These are phyloP conservation scores for Cecropterus lyciades DNA, from an alignment of 1,140 invertebrate genomes.

Conservation along the genomic window DNA sequence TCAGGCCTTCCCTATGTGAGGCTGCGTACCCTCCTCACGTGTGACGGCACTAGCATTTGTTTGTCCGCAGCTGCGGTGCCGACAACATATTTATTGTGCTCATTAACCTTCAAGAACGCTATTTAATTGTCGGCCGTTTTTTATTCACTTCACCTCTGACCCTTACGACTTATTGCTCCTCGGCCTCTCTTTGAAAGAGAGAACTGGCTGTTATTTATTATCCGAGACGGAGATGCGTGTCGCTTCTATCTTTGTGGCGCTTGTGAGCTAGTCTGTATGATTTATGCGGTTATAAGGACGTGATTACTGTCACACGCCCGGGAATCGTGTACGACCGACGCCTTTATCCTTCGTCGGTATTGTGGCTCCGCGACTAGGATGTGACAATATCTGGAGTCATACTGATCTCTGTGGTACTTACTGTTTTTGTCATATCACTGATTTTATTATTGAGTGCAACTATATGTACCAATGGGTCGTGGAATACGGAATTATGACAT, in stretches of 20 bases:
- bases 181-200: constrained; percentile 80
- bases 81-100: constrained; percentile 84
- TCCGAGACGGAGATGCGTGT: constrained; percentile 68
- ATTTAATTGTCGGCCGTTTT: constrained; percentile 84
- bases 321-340: constrained; percentile 33
- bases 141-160: constrained; percentile 83
- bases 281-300: constrained; percentile 78
- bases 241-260: constrained; percentile 79
- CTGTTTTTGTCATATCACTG: not conserved
- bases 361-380: constrained; percentile 9
- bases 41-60: constrained; percentile 77
- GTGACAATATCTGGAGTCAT: constrained; percentile 17
- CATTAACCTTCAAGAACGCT: constrained; percentile 84
- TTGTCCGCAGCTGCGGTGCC: constrained; percentile 81
- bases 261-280: constrained; percentile 74
- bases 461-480: not conserved
- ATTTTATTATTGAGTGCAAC: too few species aligned
- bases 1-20: constrained; percentile 52
- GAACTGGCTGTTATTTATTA: constrained; percentile 81
- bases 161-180: constrained; percentile 81
- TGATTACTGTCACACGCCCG: constrained; percentile 68
- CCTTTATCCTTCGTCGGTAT: constrained; percentile 22
- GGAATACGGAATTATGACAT: too few species aligned
- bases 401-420: not conserved
- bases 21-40: constrained; percentile 70